A percentile compares a stretch with the other conserved stretches of the same genome.
These are phyloP conservation scores for Phenganax stokvisi DNA, from an alignment of 92 coral and sea anemone genomes.

Conservation along the genomic window DNA sequence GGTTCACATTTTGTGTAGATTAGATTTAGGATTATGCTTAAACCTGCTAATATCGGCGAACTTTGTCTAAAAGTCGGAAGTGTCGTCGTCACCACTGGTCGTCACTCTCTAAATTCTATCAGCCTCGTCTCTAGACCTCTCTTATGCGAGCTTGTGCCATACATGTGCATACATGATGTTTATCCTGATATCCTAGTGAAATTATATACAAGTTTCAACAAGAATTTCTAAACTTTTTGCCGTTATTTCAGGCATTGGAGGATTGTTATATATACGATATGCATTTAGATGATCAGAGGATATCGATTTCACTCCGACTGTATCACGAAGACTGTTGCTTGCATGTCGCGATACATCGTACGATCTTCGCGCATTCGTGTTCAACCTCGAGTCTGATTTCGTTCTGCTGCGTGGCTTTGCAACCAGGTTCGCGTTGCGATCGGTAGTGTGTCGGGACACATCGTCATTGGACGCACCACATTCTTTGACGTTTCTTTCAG, in stretches of 20 bases:
- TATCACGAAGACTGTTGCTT: conserved; percentile 11
- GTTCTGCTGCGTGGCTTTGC: background rate
- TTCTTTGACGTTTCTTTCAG: conserved; percentile 2
- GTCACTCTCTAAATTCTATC: no score
- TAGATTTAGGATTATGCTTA: no score
- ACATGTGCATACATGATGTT: no score
- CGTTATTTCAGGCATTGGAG: background rate
- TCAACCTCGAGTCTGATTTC: background rate
- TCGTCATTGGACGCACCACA: background rate
- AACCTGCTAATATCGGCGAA: no score
- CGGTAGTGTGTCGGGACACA: background rate
- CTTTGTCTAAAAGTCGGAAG: no score
- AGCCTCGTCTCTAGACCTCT: no score
- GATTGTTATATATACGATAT: background rate
- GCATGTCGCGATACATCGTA: conserved; percentile 12
- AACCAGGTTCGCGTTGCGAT: background rate
- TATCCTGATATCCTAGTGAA: background rate
- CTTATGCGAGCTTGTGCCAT: no score
- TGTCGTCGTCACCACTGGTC: no score
- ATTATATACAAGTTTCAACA: conserved; percentile 32
- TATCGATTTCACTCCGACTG: conserved; percentile 23
- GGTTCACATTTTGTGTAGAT: no score
- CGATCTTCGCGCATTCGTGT: conserved; percentile 1
- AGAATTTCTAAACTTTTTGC: conserved; percentile 33
- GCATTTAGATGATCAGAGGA: conserved; percentile 32